Percentiles rank a stretch among this genome's conserved stretches.
phyloP scores from a whole-genome alignment of 2,888 invertebrate species.

The Lepidochitona cinerea region DNA sequence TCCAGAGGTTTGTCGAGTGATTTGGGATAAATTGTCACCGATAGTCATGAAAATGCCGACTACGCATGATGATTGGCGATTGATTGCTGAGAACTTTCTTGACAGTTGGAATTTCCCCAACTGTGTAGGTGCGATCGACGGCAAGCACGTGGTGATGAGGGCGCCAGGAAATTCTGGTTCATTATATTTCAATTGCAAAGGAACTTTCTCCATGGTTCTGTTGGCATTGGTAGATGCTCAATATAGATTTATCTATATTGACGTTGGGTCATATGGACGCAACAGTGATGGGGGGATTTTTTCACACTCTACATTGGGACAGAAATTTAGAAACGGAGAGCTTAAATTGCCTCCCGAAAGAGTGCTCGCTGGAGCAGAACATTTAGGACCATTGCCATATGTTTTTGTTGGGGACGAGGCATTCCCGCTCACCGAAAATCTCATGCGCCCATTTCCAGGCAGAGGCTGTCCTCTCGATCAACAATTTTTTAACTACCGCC shows the following conservation, averaged over 20 bases:
- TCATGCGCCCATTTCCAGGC: slow-evolving; percentile 23
- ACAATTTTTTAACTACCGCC: slow-evolving; percentile 16
- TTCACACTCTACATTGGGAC: background rate
- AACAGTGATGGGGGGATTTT: slow-evolving; percentile 61
- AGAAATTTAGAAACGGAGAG: background rate
- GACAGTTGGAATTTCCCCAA: slow-evolving; percentile 62
- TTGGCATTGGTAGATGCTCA: slow-evolving; percentile 58
- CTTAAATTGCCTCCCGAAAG: slow-evolving; percentile 6
- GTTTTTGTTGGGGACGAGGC: slow-evolving; percentile 43
- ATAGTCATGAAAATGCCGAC: background rate
- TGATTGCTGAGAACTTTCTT: slow-evolving; percentile 17
- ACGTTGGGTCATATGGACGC: slow-evolving; percentile 61
- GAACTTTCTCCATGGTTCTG: slow-evolving; percentile 41
- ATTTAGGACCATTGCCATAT: slow-evolving; percentile 19
- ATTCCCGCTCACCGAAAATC: slow-evolving; percentile 33
- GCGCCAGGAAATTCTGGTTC: slow-evolving; percentile 3
- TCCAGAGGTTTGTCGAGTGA: background rate
- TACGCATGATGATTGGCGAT: background rate
- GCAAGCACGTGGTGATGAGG: slow-evolving; percentile 11
- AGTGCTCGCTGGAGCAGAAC: slow-evolving; percentile 17
- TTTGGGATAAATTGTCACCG: background rate
- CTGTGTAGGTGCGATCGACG: slow-evolving; percentile 24
- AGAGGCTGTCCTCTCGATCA: background rate
- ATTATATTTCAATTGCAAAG: slow-evolving; percentile 17
- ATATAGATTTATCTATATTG: slow-evolving; percentile 62